phyloP scores from a whole-genome alignment of 2,797 vertebrate species.

The Poecilia velifera region DNA sequence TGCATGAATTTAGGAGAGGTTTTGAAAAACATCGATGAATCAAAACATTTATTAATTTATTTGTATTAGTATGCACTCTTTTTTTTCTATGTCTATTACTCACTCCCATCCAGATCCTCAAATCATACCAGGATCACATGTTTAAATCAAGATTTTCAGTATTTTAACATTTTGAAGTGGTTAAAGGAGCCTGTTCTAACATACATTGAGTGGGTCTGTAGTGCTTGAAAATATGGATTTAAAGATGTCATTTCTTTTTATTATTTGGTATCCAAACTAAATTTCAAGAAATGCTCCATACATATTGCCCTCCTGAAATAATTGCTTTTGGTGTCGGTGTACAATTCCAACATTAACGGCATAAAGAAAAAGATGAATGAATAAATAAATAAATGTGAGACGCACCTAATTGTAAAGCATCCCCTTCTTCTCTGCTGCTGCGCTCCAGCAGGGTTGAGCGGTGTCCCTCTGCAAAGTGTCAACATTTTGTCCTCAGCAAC shows the following conservation, averaged over 20 bases:
- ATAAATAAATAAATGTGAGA: neutral
- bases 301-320: neutral
- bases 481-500: conserved; percentile 1
- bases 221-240: neutral
- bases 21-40: neutral
- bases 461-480: conserved; percentile 55
- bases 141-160: neutral
- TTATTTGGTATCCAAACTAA: neutral
- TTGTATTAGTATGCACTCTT: neutral
- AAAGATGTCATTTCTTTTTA: neutral
- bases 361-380: neutral
- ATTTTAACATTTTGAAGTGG: neutral
- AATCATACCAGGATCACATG: neutral
- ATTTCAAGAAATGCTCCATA: neutral
- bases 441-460: conserved; percentile 57
- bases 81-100: neutral
- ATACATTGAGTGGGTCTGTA: neutral
- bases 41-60: neutral
- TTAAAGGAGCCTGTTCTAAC: neutral
- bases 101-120: neutral
- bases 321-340: neutral
- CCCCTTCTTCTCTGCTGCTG: conserved; percentile 43
- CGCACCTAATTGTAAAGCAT: conserved; percentile 39
- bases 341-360: neutral
- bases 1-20: neutral